phyloP scores from a whole-genome alignment of 2,888 invertebrate genomes.

The Athetis lepigone region DNA sequence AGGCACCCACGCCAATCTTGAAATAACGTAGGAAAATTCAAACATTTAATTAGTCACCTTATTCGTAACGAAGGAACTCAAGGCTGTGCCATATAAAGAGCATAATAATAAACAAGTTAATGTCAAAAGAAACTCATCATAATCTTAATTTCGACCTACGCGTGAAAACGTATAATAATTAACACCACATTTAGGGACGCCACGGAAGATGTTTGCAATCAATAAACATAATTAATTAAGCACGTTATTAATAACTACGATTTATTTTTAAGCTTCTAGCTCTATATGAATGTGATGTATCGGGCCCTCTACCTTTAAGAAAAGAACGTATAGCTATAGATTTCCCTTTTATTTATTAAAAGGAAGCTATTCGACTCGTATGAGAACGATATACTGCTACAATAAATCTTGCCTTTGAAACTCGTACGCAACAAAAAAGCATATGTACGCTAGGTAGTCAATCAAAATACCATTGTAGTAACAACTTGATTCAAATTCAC shows the following conservation, averaged over 20 bases:
- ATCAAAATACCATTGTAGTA: constrained; percentile 55
- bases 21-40: constrained; percentile 86
- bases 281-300: constrained; percentile 13
- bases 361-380: constrained; percentile 37
- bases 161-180: constrained; percentile 76
- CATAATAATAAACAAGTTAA: constrained; percentile 86
- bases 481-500: constrained; percentile 42
- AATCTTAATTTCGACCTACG: constrained; percentile 85
- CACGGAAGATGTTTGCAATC: constrained; percentile 33
- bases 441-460: constrained; percentile 43
- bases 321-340: constrained; percentile 28
- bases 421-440: constrained; percentile 33
- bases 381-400: constrained; percentile 35
- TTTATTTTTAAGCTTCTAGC: not conserved
- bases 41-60: constrained; percentile 87
- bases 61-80: constrained; percentile 83
- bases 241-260: constrained; percentile 11
- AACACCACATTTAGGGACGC: constrained; percentile 52
- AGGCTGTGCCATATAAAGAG: constrained; percentile 85
- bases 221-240: constrained; percentile 33
- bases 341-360: constrained; percentile 45
- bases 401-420: constrained; percentile 52
- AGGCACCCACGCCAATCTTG: constrained; percentile 80
- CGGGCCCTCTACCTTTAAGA: constrained; percentile 13
- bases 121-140: constrained; percentile 86